Percentiles rank a stretch among this genome's conserved stretches.
These are phyloP conservation scores for Crocallis elinguaria DNA, from an alignment of 2,888 invertebrate genomes.

Conservation along the genomic window DNA sequence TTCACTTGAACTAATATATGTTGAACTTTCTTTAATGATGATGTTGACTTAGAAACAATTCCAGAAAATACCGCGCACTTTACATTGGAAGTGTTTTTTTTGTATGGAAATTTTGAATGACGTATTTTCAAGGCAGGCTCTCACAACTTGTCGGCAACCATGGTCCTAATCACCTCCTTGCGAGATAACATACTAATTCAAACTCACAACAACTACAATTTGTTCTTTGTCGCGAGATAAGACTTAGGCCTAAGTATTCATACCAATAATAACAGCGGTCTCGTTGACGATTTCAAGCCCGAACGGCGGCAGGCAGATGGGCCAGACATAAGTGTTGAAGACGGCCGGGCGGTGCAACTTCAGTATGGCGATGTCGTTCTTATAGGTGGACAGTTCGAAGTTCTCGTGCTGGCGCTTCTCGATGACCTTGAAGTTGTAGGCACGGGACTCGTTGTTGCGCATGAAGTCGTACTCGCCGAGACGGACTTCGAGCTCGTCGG, in stretches of 20 bases:
- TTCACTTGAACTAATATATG: too few species aligned
- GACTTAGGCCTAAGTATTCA: slow-evolving; percentile 21
- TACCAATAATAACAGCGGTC: slow-evolving; percentile 88
- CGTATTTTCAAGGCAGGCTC: too few species aligned
- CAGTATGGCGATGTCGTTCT: slow-evolving; percentile 91
- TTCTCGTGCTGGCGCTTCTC: slow-evolving; percentile 88
- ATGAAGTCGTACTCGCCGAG: slow-evolving; percentile 93
- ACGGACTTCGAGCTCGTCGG: slow-evolving; percentile 87
- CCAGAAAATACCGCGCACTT: too few species aligned
- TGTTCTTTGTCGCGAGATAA: too few species aligned
- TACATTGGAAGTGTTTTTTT: too few species aligned
- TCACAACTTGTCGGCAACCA: too few species aligned
- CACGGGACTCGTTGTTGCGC: slow-evolving; percentile 87
- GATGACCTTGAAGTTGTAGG: slow-evolving; percentile 88
- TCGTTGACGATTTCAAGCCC: slow-evolving; percentile 85
- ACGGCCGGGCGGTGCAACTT: slow-evolving; percentile 87
- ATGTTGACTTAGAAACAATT: too few species aligned
- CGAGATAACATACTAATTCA: too few species aligned
- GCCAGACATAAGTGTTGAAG: slow-evolving; percentile 93
- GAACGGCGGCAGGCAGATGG: slow-evolving; percentile 91
- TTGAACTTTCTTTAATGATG: too few species aligned
- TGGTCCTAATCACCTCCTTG: too few species aligned
- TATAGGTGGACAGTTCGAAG: slow-evolving; percentile 88
- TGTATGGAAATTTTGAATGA: too few species aligned
- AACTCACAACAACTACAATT: too few species aligned